A percentile compares a stretch with the other conserved stretches of the same genome.
These are phyloP conservation scores for Spilosoma lubricipeda DNA, from an alignment of 2,888 invertebrate species.

Conservation along the genomic window DNA sequence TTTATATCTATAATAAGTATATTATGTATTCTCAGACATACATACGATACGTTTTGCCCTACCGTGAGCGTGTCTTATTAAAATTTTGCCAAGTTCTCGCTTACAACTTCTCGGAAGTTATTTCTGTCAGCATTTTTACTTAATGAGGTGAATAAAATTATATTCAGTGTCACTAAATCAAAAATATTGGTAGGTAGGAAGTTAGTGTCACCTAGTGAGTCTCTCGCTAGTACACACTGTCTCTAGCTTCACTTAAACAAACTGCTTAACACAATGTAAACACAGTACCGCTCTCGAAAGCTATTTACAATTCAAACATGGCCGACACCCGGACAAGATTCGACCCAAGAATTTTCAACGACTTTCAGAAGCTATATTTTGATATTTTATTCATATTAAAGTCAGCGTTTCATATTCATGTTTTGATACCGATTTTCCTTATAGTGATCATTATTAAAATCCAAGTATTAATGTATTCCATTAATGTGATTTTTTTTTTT, in stretches of 20 bases:
- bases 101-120: slow-evolving; percentile 5
- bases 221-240: not conserved
- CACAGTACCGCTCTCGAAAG: slow-evolving; percentile 16
- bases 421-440: not conserved
- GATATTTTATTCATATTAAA: not conserved
- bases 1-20: too few species aligned
- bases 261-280: slow-evolving; percentile 27
- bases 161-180: slow-evolving; percentile 14
- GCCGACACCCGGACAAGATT: slow-evolving; percentile 8
- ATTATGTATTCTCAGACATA: not conserved
- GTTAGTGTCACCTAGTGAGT: slow-evolving; percentile 1
- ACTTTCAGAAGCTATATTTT: slow-evolving; percentile 11
- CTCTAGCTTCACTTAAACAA: slow-evolving; percentile 21
- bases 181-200: slow-evolving; percentile 9
- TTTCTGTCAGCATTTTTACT: slow-evolving; percentile 11
- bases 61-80: not conserved
- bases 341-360: slow-evolving; percentile 9
- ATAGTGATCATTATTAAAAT: not conserved
- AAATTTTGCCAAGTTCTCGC: not conserved
- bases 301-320: slow-evolving; percentile 35
- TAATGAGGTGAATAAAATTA: slow-evolving; percentile 27
- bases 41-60: not conserved
- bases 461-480: not conserved
- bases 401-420: not conserved
- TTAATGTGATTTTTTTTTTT: not conserved